These are phyloP conservation scores for Drosophila neotestacea DNA, from an alignment of 2,888 invertebrate species.

Conservation along the genomic window DNA sequence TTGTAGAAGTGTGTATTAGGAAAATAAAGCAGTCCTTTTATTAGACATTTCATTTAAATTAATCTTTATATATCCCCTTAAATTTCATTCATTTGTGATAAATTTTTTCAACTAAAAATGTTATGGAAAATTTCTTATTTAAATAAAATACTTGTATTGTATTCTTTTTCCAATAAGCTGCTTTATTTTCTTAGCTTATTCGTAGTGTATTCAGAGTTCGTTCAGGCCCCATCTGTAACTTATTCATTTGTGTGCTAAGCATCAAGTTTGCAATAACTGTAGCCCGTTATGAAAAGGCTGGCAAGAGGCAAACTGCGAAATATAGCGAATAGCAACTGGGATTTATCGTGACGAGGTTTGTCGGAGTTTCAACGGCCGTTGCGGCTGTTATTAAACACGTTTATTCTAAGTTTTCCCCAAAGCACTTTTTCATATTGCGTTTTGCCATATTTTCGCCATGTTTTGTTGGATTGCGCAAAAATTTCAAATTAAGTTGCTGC, in stretches of 20 bases:
- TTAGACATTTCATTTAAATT: no score
- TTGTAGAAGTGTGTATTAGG: no score
- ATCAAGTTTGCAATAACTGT: constrained; percentile 49
- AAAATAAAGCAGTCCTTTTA: no score
- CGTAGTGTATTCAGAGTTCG: constrained; percentile 12
- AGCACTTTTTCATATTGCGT: constrained; percentile 77
- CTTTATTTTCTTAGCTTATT: background rate
- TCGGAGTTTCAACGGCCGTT: constrained; percentile 28
- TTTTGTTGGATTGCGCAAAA: constrained; percentile 81
- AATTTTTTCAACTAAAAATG: no score
- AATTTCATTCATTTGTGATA: no score
- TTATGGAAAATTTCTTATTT: no score
- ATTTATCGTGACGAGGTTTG: constrained; percentile 34
- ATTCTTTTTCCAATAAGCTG: no score
- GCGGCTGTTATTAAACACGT: constrained; percentile 77
- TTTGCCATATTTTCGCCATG: constrained; percentile 75
- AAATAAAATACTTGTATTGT: no score
- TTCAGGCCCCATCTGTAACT: background rate
- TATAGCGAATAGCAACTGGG: constrained; percentile 50
- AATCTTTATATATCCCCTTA: no score
- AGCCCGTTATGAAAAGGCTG: constrained; percentile 24
- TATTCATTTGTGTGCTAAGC: constrained; percentile 22
- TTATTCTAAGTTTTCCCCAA: constrained; percentile 80
- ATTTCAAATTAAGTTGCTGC: constrained; percentile 82
- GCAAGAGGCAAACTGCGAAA: constrained; percentile 24